These are phyloP conservation scores for Microplitis deprimator DNA, from an alignment of 2,888 invertebrate genomes.

Conservation along the genomic window DNA sequence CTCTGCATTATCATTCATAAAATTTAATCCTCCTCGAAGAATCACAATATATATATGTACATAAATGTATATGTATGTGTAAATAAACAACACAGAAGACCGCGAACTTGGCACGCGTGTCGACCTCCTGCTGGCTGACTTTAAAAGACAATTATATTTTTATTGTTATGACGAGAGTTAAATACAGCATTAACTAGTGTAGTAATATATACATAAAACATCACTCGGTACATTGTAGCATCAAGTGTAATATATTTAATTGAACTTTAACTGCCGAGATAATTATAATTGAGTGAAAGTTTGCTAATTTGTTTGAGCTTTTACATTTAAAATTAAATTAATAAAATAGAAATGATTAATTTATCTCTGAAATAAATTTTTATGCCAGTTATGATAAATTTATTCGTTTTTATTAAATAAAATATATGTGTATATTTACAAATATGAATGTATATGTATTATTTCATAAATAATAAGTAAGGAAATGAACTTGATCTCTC, in stretches of 20 bases:
- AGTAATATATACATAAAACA: not conserved
- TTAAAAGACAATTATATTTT: not conserved
- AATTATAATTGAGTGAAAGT: constrained; percentile 3
- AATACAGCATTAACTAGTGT: not conserved
- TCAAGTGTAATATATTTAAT: not conserved
- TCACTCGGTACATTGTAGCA: not conserved
- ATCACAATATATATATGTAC: not conserved
- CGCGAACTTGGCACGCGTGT: constrained; percentile 16
- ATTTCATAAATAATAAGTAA: not conserved
- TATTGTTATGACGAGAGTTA: not conserved
- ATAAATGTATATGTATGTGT: not conserved
- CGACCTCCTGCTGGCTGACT: constrained; percentile 9
- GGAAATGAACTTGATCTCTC: constrained; percentile 28
- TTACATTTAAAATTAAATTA: not conserved
- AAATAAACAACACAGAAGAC: constrained; percentile 5
- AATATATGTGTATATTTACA: too few relatives aligned
- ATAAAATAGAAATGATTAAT: not conserved
- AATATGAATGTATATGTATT: too few relatives aligned
- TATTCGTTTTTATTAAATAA: too few relatives aligned
- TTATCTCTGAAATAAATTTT: too few relatives aligned
- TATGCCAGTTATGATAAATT: too few relatives aligned
- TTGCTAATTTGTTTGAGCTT: not conserved
- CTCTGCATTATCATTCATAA: too few relatives aligned
- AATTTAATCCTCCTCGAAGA: not conserved
- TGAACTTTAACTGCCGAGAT: not conserved